Base-by-base conservation (phyloP, 2,113 vertebrate species). In the Dicaeum eximium region DNA sequence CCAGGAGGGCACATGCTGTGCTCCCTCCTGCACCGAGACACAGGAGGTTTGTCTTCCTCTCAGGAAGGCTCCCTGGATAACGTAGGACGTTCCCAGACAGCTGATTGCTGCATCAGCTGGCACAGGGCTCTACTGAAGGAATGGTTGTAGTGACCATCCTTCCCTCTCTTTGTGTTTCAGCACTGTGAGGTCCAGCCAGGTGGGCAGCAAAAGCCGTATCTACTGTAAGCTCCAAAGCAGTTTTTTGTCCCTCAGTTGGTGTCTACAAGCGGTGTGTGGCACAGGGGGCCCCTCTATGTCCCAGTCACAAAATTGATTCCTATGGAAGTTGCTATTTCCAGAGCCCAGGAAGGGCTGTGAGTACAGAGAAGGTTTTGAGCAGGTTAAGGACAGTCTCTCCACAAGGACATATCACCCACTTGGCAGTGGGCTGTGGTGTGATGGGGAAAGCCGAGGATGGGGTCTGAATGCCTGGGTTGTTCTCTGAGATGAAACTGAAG, bases 341-440 rank as follows among this genome's bases (percentile, higher is more conserved):
- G 78, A 27, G 14, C 15, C 3, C 4, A 65, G 22, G 23, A 22
- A 81, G 8, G 20, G 10, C 23, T 82, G 33, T 18, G 37, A 40
- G 22, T 2, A 15, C 17, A n/a, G 22, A 71, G 21, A 28, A 74
- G 24, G 40, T 75, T 61, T 80, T 9, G 40, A 77, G 71, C 5
- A 40, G 22, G 24, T 73, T 40, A 9, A 53, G 50, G 40, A 37
- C 66, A 65, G 20, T 38, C 12, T 33, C 15, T 66, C 21, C 45
- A 35, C 37, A 44, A 30, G 58, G 44, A 37, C 0, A 0, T 28
- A 3, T 33, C 35, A n/a, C 4, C 18, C 3, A 1, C 21, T 18
- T 69, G 45, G 44, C 28, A 51, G 12, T 0, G 9, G 38, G 40
- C 27, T 90, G 23, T 67, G 74, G 31, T 64, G 24, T 5, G 13